These are phyloP conservation scores for Chrysochloris asiatica DNA, from an alignment of 2,113 vertebrate species.

Conservation along the genomic window DNA sequence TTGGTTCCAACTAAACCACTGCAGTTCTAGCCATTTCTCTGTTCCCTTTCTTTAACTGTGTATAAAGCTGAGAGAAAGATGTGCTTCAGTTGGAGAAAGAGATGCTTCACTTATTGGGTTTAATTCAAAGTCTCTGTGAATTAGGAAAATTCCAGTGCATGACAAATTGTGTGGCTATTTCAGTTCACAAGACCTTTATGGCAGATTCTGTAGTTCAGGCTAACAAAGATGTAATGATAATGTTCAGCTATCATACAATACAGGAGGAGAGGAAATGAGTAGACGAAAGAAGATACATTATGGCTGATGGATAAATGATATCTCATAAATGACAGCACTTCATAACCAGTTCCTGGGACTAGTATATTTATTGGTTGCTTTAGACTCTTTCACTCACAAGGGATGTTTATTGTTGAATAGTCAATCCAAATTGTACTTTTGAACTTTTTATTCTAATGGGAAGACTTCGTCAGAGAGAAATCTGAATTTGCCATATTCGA, in stretches of 20 bases:
- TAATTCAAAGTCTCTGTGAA: constrained; percentile 49
- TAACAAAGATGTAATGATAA: constrained; percentile 51
- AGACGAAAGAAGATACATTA: constrained; percentile 16
- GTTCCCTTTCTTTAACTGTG: constrained; percentile 9
- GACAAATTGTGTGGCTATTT: constrained; percentile 51
- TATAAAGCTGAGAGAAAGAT: constrained; percentile 54
- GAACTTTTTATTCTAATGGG: constrained; percentile 63
- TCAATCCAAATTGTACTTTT: constrained; percentile 66
- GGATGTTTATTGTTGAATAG: constrained; percentile 68
- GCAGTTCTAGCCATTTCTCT: background rate
- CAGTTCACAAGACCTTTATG: constrained; percentile 37
- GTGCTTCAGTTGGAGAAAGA: background rate
- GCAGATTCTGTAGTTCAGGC: background rate
- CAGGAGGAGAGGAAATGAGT: constrained; percentile 20
- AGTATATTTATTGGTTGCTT: constrained; percentile 52
- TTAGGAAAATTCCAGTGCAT: constrained; percentile 33
- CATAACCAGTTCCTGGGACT: background rate
- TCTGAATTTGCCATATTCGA: constrained; percentile 49
- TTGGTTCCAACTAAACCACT: background rate
- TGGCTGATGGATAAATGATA: background rate
- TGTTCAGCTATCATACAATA: background rate
- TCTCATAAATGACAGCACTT: constrained; percentile 24
- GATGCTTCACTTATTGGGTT: too few species aligned
- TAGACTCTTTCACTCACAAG: constrained; percentile 40
- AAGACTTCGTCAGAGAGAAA: constrained; percentile 62